Evolutionary conservation across 2,797 vertebrate species (phyloP), one percentile per base, ranked within the genome.

Genomic region (Acridotheres tristis): DNA sequence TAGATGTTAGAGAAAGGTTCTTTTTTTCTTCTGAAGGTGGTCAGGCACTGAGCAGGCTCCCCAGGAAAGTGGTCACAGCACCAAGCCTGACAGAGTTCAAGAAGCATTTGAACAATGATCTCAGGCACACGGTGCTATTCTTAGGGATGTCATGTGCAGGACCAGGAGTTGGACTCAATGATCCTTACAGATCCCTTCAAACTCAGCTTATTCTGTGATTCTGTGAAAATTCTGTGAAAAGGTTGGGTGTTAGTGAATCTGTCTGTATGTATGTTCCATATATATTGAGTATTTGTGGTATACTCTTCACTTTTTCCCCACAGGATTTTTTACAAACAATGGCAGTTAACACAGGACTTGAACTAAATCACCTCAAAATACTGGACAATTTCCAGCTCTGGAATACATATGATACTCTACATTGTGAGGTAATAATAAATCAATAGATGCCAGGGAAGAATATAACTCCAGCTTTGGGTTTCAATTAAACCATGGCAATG

Each of bases 351-450:
- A 98, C 98, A 42, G 99, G 99, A 57, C 98, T 98, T 94, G 94
- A 98, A 7, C 50, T 97, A 74, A 96, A 98, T 34, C 89, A 96
- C 10, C 98, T 98, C 62, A 97, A 94, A n/a, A 38, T 34, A 76
- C 43, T 93, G 48, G 97, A 97, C 45, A 97, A 97, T 78, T 96
- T 96, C 82, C 98, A 97, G 94, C 97, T 98, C 48, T 99, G 98
- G 99, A 97, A 98, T 93, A 97, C 98, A 32, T 98, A 99, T 0
- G 98, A 99, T 94, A 98, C 98, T 40, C 98, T 99, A 5, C 97
- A 94, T 81, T 99, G 98, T 95, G 98, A 99, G 99, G 99, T 99
- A 98, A 96, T 72, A 71, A 40, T 17, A 92, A 69, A 48, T 42
- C 36, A 83, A 32, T 7, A 80, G 45, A n/a, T 30, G 11, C 3